Percentiles rank a stretch among this genome's conserved stretches.
Conservation (phyloP, 2,113 vertebrate species). For the Aleadryas rufinucha region DNA sequence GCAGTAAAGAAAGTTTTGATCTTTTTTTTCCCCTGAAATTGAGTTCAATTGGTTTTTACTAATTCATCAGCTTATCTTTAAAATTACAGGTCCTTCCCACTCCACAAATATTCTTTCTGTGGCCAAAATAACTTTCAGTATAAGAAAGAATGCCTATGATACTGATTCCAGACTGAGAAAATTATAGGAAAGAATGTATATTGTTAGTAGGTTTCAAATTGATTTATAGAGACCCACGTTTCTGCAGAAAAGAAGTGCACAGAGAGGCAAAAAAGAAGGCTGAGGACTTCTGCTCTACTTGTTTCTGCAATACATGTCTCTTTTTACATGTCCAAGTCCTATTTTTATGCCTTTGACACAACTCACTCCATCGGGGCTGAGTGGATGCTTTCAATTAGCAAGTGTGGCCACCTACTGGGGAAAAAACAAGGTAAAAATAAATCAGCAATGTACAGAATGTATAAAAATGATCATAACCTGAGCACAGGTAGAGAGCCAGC, state of each 20-base stretch:
- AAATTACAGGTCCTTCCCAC: not conserved
- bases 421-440: not conserved
- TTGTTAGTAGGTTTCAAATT: not conserved
- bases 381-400: not conserved
- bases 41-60: not conserved
- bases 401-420: conserved; percentile 35
- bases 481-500: not conserved
- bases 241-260: not conserved
- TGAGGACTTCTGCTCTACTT: not conserved
- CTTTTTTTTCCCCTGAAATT: not conserved
- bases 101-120: not conserved
- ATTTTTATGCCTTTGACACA: not conserved
- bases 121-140: not conserved
- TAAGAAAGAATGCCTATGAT: not conserved
- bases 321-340: not conserved
- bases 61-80: not conserved
- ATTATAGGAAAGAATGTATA: not conserved
- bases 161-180: not conserved
- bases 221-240: not conserved
- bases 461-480: not conserved
- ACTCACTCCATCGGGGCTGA: not conserved
- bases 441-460: not conserved
- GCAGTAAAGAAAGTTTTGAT: not conserved
- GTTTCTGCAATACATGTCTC: not conserved
- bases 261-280: not conserved